A percentile compares a stretch with the other conserved stretches of the same genome.
Evolutionary conservation across 2,113 vertebrate species (phyloP).

Genomic region (Clarias gariepinus): DNA sequence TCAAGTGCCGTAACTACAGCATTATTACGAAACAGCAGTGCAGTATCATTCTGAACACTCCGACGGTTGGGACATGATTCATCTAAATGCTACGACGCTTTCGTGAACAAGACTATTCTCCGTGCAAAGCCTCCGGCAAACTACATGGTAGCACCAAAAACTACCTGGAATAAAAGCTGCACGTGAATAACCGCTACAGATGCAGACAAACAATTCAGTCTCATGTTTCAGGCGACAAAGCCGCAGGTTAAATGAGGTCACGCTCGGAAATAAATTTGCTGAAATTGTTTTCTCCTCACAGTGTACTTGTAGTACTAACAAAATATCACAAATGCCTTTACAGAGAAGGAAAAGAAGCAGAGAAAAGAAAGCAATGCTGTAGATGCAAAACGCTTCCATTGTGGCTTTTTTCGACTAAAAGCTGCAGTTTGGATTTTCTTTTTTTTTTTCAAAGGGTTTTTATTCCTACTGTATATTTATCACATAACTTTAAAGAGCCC

Average conservation of each 20-base stretch:
- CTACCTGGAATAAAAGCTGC: not conserved
- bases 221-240: not conserved
- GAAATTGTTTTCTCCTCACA: not conserved
- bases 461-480: too few relatives aligned
- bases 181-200: not conserved
- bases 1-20: not conserved
- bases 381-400: not conserved
- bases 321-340: not conserved
- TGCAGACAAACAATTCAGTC: not conserved
- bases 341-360: not conserved
- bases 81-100: not conserved
- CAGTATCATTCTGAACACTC: not conserved
- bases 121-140: not conserved
- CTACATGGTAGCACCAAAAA: not conserved
- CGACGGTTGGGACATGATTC: constrained; percentile 1
- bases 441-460: not conserved
- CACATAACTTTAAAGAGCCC: not conserved
- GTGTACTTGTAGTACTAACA: not conserved
- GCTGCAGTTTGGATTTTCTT: not conserved
- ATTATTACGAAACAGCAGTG: not conserved
- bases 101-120: not conserved
- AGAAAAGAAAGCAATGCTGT: not conserved
- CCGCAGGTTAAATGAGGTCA: constrained; percentile 16
- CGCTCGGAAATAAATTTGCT: not conserved
- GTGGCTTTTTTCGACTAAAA: not conserved